Base-by-base conservation (phyloP, 2,888 invertebrate genomes). In the Netelia inedita region DNA sequence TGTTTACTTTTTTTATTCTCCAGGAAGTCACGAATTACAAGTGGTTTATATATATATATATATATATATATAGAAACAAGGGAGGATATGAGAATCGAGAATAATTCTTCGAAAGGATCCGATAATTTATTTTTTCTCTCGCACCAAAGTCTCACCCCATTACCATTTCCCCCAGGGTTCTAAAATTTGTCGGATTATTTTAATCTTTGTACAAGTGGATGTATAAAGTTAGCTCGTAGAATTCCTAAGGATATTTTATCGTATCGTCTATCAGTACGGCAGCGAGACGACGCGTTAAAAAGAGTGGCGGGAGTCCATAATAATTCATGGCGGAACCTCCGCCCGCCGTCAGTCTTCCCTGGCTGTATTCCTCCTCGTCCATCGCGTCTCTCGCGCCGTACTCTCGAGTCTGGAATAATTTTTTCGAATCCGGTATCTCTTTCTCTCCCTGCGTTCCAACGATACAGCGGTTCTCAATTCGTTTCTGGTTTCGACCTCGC, bases 401-500 rank as follows among this genome's bases (percentile, higher is more conserved):
- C 35, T 43, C 14, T 46, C 46, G 46, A 46, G 28, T 28, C 28
- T 28, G 28, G 28, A 28, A 61, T 74, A 69, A 55, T 68, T 43
- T 55, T 69, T 41, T 50, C 61, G 73, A 79, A 46, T 57, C 79
- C 79, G 73, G 69, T 79, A 83, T 41, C 28, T 55, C 41, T 14
- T 11, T 76, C 71, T 76, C 61, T 68, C 63, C 68, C 71, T 1
- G 79, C 83, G 79, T 79, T 83, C 83, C 83, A 71, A 61, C 28
- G 69, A 2, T 69, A 46, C 83, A 83, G 83, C n/a, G 83, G 79
- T 74, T 74, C 79, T 83, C 83, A 83, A 83, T 57, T 46, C 35
- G 55, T 74, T 28, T 6, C 28, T 28, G 28, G n/a, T 10, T 9
- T 53, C 61, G 59, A 76, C 72, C 76, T 80, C 76, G 80, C 16